These are phyloP conservation scores for Venustoraphidia nigricollis DNA, from an alignment of 2,888 invertebrate species.

Conservation along the genomic window DNA sequence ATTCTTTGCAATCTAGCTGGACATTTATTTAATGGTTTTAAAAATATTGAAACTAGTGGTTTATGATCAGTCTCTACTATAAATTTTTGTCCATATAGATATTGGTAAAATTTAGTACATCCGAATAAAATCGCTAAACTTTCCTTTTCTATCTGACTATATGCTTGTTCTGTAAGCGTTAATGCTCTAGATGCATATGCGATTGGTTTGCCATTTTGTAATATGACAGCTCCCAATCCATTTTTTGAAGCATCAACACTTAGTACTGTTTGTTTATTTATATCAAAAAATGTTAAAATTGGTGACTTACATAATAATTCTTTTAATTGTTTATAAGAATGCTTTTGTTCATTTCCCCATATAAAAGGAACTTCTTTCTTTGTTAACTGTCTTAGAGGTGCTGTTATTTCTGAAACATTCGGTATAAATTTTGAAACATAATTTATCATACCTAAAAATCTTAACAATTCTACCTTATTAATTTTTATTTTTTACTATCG, in stretches of 20 bases:
- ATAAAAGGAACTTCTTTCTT: constrained; percentile 2
- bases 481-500: constrained; percentile 9
- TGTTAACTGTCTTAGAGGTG: constrained; percentile 7
- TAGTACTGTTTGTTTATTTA: not conserved
- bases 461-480: constrained; percentile 7
- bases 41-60: not conserved
- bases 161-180: constrained; percentile 3
- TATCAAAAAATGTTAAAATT: constrained; percentile 7
- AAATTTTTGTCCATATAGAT: constrained; percentile 3
- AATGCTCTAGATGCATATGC: constrained; percentile 3
- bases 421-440: constrained; percentile 9
- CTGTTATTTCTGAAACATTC: constrained; percentile 6
- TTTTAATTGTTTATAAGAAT: constrained; percentile 11
- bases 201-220: not conserved
- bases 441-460: constrained; percentile 8
- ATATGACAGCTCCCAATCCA: not conserved
- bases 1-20: too few species aligned
- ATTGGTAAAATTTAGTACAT: not conserved
- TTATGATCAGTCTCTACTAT: constrained; percentile 3
- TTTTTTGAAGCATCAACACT: not conserved
- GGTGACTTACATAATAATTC: constrained; percentile 4
- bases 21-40: too few species aligned
- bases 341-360: constrained; percentile 4
- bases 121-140: constrained; percentile 5
- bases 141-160: constrained; percentile 4